Evolutionary conservation across 2,113 vertebrate genomes (phyloP).

Genomic region (Xenus cinereus): DNA sequence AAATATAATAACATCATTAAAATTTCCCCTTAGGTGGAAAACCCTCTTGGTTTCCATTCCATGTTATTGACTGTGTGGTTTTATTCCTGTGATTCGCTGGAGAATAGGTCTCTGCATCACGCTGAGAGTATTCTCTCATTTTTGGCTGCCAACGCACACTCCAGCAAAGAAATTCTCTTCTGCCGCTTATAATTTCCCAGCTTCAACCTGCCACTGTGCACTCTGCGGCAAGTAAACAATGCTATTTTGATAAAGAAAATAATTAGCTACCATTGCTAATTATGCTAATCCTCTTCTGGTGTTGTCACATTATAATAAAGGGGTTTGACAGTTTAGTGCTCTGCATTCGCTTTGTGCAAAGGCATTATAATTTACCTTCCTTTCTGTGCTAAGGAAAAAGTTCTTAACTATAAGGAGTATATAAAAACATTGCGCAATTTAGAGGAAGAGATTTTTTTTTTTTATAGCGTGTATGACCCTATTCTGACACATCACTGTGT

Average conservation of each 20-base stretch:
- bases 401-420: neutral
- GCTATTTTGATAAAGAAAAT: neutral
- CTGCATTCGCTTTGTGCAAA: neutral
- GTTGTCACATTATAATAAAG: neutral
- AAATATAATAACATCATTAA: too few species aligned
- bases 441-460: too few species aligned
- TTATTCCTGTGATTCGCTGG: neutral
- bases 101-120: neutral
- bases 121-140: rapidly evolving
- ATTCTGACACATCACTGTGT: rapidly evolving
- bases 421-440: neutral
- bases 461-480: too few species aligned
- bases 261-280: neutral
- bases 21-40: neutral
- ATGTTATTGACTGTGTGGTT: neutral
- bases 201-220: neutral
- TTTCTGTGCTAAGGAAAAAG: neutral
- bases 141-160: neutral
- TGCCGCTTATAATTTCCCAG: neutral
- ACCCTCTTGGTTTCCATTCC: neutral
- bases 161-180: neutral
- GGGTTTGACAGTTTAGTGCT: neutral
- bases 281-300: neutral
- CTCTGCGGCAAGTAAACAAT: neutral
- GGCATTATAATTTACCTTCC: neutral